Evolutionary conservation across 2,888 invertebrate genomes (phyloP).

Genomic region (Leptopilina syphax): DNA sequence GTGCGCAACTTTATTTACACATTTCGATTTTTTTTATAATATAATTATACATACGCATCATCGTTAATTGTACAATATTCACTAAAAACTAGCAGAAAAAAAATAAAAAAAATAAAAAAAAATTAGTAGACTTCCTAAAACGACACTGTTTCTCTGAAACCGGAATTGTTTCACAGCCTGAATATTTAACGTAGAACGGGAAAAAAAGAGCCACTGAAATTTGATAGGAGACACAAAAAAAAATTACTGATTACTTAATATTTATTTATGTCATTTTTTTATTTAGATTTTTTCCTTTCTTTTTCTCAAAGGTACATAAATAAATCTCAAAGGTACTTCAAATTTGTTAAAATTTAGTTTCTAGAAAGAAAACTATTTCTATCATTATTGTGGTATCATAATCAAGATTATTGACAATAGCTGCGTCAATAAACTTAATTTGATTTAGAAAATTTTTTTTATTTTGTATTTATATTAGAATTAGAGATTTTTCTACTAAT

Average conservation of each 20-base stretch:
- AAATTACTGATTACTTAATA: background rate
- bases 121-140: conserved; percentile 34
- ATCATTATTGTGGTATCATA: background rate
- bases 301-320: too few species aligned
- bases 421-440: too few species aligned
- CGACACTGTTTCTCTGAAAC: conserved; percentile 24
- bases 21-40: conserved; percentile 20
- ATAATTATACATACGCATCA: conserved; percentile 29
- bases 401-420: background rate
- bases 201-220: conserved; percentile 10
- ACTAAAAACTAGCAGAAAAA: conserved; percentile 27
- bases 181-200: conserved; percentile 16
- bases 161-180: conserved; percentile 31
- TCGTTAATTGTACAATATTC: conserved; percentile 38
- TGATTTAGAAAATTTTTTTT: background rate
- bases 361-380: background rate
- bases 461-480: background rate
- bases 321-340: too few species aligned
- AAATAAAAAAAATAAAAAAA: background rate
- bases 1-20: conserved; percentile 31
- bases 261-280: background rate
- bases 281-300: background rate
- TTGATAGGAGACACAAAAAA: conserved; percentile 14
- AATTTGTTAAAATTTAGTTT: background rate
- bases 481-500: background rate